These are phyloP conservation scores for Enoplosus armatus DNA, from an alignment of 2,797 vertebrate species.

Conservation along the genomic window DNA sequence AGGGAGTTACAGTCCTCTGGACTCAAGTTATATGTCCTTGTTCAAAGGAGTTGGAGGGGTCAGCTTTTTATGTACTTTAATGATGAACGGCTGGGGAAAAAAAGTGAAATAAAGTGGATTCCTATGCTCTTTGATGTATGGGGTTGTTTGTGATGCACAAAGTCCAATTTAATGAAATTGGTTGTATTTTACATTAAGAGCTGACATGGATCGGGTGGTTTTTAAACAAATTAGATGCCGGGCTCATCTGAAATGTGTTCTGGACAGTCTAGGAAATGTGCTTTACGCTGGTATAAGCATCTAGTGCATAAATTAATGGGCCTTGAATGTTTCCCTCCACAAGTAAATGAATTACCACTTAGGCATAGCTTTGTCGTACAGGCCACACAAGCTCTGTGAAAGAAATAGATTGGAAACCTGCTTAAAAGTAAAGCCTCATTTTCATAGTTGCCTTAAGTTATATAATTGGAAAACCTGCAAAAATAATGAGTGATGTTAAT, in stretches of 20 bases:
- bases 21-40: constrained; percentile 72
- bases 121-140: constrained; percentile 65
- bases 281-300: constrained; percentile 70
- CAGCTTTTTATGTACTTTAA: constrained; percentile 79
- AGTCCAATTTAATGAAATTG: constrained; percentile 76
- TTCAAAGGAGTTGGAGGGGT: constrained; percentile 64
- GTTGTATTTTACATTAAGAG: constrained; percentile 77
- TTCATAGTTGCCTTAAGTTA: constrained; percentile 37
- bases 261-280: constrained; percentile 66
- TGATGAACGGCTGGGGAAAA: constrained; percentile 69
- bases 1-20: constrained; percentile 76
- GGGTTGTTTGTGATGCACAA: constrained; percentile 66
- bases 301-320: constrained; percentile 65
- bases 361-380: constrained; percentile 61
- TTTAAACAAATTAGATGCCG: constrained; percentile 73
- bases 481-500: constrained; percentile 31
- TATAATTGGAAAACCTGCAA: constrained; percentile 37
- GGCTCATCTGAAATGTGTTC: constrained; percentile 66
- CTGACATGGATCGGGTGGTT: constrained; percentile 74
- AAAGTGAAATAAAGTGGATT: constrained; percentile 65
- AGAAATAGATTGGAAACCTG: constrained; percentile 41
- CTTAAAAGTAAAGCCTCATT: constrained; percentile 31
- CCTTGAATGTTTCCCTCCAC: constrained; percentile 53
- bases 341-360: constrained; percentile 61
- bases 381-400: constrained; percentile 26